Evolutionary conservation across 2,797 vertebrate genomes (phyloP).

Genomic region (Crocidura indochinensis): DNA sequence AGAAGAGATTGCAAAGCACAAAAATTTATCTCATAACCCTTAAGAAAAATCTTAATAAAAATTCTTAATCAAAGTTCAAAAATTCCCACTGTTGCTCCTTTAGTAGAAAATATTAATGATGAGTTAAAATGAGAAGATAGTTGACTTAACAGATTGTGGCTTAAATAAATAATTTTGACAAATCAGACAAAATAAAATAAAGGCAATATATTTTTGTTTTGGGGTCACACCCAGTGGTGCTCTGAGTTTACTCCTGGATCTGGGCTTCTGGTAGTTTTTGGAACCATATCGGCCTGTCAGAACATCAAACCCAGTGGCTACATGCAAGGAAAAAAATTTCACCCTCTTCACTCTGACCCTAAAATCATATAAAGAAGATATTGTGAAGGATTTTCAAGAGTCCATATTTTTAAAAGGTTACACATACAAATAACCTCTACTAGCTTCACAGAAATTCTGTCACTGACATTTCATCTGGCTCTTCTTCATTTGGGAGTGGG

Average conservation of each 20-base stretch:
- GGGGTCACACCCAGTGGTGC: no score
- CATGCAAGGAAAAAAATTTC: no score
- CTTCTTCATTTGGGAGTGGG: background rate
- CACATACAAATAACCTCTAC: background rate
- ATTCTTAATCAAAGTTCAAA: constrained; percentile 8
- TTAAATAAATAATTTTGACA: constrained; percentile 12
- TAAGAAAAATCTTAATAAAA: background rate
- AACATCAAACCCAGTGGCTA: no score
- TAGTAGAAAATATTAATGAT: background rate
- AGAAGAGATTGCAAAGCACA: no score
- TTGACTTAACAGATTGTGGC: background rate
- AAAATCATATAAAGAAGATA: no score
- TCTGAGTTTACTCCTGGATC: no score
- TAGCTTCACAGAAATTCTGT: background rate
- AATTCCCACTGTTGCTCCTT: background rate
- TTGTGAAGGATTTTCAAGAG: no score
- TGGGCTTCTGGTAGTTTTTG: no score
- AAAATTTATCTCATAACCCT: no score
- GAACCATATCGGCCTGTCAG: no score
- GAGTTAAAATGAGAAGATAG: background rate
- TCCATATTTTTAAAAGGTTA: constrained; percentile 12
- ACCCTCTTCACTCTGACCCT: no score
- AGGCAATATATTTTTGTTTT: no score
- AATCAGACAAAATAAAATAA: constrained; percentile 36
- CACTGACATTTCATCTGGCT: background rate